A percentile compares a stretch with the other conserved stretches of the same genome.
Conservation (phyloP, 1,140 invertebrate species). For the Brachionus rubens region DNA sequence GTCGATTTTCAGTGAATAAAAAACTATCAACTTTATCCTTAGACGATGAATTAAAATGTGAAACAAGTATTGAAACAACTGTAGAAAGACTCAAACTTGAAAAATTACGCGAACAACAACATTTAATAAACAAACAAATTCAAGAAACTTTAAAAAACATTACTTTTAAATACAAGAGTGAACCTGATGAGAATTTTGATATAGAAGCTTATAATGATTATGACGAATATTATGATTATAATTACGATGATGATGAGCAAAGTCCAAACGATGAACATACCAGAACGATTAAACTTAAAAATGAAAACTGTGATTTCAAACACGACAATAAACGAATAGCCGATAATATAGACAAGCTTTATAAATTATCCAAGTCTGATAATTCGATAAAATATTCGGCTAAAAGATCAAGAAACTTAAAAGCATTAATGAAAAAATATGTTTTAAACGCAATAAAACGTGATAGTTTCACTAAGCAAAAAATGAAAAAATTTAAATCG, state of each 20-base stretch:
- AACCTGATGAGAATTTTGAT: not conserved
- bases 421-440: constrained; percentile 32
- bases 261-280: too few species aligned
- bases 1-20: not conserved
- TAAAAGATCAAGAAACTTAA: not conserved
- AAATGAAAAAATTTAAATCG: constrained; percentile 1
- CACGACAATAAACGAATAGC: not conserved
- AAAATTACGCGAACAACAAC: constrained; percentile 14
- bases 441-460: not conserved
- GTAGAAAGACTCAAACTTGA: not conserved
- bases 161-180: not conserved
- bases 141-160: not conserved
- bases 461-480: not conserved
- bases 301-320: not conserved
- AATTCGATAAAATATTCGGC: not conserved
- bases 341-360: constrained; percentile 5
- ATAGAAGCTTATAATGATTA: not conserved
- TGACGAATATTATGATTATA: not conserved
- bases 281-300: not conserved
- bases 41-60: not conserved
- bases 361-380: constrained; percentile 32
- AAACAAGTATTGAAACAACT: not conserved
- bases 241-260: not conserved
- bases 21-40: not conserved
- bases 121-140: constrained; percentile 21